Conservation (phyloP, 2,113 vertebrate species). For the Pseudolaguvia tuberculata region DNA sequence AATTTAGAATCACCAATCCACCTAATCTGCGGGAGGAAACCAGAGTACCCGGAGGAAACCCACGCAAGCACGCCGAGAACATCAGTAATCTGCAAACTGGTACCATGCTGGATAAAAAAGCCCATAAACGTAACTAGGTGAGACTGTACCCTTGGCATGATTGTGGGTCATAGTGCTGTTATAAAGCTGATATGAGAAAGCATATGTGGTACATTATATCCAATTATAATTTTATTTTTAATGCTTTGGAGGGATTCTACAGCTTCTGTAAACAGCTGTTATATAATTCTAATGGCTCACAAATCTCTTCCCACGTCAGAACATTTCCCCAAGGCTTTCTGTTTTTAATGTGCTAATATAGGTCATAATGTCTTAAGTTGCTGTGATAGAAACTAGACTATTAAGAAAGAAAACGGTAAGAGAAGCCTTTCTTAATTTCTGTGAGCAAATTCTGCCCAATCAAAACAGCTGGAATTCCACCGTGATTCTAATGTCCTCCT, state of each 20-base stretch:
- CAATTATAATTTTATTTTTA: background rate
- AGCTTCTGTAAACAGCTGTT: background rate
- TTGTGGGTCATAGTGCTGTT: background rate
- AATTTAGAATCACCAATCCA: too few species aligned
- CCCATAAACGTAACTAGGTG: too few species aligned
- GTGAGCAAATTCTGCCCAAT: background rate
- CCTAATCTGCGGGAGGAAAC: too few species aligned
- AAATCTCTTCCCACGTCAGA: too few species aligned
- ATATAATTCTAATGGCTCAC: background rate
- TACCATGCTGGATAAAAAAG: too few species aligned
- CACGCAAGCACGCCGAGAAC: too few species aligned
- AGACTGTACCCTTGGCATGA: background rate
- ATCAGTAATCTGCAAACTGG: background rate
- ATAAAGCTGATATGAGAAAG: background rate
- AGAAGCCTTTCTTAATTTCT: too few species aligned
- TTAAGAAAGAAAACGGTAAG: background rate
- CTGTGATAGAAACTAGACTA: background rate
- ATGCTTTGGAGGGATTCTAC: background rate
- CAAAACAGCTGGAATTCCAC: background rate
- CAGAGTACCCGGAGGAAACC: too few species aligned
- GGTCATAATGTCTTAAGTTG: background rate
- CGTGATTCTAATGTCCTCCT: background rate
- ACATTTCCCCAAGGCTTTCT: too few species aligned
- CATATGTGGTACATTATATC: background rate
- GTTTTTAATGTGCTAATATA: background rate